phyloP scores from a whole-genome alignment of 2,888 invertebrate genomes.

The Thereva unica region DNA sequence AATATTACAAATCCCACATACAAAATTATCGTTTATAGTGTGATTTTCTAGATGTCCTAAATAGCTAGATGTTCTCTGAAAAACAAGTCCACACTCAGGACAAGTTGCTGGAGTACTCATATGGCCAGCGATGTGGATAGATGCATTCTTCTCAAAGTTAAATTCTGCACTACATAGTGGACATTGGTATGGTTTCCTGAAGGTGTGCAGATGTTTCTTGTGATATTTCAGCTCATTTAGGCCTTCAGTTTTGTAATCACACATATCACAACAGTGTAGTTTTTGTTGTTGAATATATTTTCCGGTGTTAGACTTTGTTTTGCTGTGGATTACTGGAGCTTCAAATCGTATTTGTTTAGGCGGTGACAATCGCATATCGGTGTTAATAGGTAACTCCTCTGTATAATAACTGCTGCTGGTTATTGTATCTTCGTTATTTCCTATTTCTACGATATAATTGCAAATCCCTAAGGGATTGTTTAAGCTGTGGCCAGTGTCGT shows the following conservation, averaged over 20 bases:
- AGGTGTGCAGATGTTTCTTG: conserved; percentile 38
- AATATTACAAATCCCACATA: conserved; percentile 24
- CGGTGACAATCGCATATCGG: too few relatives aligned
- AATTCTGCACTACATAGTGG: conserved; percentile 41
- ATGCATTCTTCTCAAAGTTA: conserved; percentile 42
- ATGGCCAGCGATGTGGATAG: conserved; percentile 41
- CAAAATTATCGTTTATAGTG: conserved; percentile 28
- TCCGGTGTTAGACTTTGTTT: background rate
- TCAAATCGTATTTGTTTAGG: background rate
- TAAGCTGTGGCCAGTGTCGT: too few relatives aligned
- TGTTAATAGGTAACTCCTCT: too few relatives aligned
- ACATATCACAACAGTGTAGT: conserved; percentile 24
- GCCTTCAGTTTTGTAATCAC: conserved; percentile 6
- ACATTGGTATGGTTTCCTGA: conserved; percentile 42
- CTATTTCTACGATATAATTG: too few relatives aligned
- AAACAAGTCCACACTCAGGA: conserved; percentile 40
- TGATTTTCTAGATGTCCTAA: conserved; percentile 43
- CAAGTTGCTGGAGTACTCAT: conserved; percentile 39
- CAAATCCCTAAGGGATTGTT: too few relatives aligned
- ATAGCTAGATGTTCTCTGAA: conserved; percentile 42
- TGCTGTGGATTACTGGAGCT: conserved; percentile 1
- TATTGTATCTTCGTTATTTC: too few relatives aligned
- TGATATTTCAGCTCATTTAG: conserved; percentile 39
- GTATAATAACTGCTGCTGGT: too few relatives aligned
- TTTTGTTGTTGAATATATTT: conserved; percentile 8